Base-by-base conservation (phyloP, 2,888 invertebrate species). In the Perizoma flavofasciatum region DNA sequence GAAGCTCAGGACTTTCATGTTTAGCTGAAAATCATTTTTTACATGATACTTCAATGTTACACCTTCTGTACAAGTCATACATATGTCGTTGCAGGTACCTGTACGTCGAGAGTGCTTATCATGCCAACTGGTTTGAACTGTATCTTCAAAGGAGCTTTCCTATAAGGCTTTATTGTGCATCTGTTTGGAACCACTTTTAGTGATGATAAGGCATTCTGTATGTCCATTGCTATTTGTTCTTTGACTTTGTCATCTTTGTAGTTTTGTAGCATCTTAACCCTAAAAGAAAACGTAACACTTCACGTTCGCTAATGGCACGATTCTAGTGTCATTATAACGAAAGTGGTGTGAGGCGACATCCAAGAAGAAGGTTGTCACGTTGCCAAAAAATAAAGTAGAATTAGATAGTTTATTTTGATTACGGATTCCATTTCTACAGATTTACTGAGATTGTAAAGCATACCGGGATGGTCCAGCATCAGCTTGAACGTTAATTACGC, bases 121-220 rank as follows among this genome's bases (percentile, higher is more conserved):
- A 89, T 75, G 6, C 88, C 90, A 22, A 88, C 73, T 4, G 92
- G 92, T 62, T 89, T 91, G 55, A 91, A 91, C 52, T 86, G 86
- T 75, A 92, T 89, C 70, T 86, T 91, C 57, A 92, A 58, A 3
- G 88, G 82, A 6, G 83, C 79, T 71, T 88, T 91, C 59, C 77
- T 82, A 55, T 86, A 78, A 0, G 92, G 86, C 10, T 74, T 73
- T 66, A 92, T 89, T 1, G 41, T 74, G 55, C 83, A 86, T 59
- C 80, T 86, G 43, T 77, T 84, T 0, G 92, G 92, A 6, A 88
- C 66, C 3, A 90, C 87, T 74, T 85, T 91, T 8, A 92, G 65
- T 1, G 92, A 90, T 0, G 85, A 78, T 41, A 92, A 59, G 5
- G 89, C 86, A 57, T 91, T 90, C 65, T 86, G 65, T 49, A 83